Percentiles rank a stretch among this genome's conserved stretches.
phyloP scores from a whole-genome alignment of 2,113 vertebrate genomes.

The Craseonycteris thonglongyai region DNA sequence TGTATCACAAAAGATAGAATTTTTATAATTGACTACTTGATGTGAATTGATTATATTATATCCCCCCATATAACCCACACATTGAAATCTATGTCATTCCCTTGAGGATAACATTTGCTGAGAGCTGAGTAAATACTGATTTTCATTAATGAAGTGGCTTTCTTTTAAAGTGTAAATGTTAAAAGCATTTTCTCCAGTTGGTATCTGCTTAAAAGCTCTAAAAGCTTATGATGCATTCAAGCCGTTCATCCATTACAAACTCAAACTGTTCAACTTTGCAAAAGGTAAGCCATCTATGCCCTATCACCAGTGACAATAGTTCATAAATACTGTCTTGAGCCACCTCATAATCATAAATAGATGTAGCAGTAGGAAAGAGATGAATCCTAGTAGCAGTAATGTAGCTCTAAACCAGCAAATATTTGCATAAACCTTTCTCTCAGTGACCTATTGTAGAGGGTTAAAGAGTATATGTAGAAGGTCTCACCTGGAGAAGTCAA shows the following conservation, averaged over 20 bases:
- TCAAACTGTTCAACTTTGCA: neutral
- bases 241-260: neutral
- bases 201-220: neutral
- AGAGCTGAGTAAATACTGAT: neutral
- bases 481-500: neutral
- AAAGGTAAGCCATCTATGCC: neutral
- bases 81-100: slow-evolving; percentile 16
- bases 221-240: neutral
- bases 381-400: neutral
- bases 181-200: slow-evolving; percentile 14
- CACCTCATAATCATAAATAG: neutral
- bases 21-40: neutral
- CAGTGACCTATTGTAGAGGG: neutral
- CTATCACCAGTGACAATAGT: neutral
- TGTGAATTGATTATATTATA: neutral
- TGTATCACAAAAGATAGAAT: neutral
- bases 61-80: neutral
- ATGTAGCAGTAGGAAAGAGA: neutral
- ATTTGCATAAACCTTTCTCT: neutral
- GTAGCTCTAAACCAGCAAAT: neutral
- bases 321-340: neutral
- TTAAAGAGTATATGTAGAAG: neutral
- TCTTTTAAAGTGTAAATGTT: neutral
- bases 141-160: slow-evolving; percentile 27
- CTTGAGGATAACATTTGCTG: slow-evolving; percentile 17